Percentiles rank a stretch among this genome's conserved stretches.
Conservation (phyloP, 2,113 vertebrate species). For the Cranoglanis bouderius region DNA sequence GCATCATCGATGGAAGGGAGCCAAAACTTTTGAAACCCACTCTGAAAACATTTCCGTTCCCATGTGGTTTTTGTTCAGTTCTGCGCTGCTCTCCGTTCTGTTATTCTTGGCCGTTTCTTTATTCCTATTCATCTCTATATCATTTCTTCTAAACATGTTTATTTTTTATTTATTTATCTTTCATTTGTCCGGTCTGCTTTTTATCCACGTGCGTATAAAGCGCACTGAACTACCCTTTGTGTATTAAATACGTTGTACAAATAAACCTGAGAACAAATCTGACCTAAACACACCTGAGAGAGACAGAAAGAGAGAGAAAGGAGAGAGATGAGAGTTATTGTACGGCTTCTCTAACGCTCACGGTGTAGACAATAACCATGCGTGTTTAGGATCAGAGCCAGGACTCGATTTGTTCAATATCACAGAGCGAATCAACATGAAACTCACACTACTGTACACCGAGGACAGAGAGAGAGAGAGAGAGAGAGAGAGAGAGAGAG, state of each 20-base stretch:
- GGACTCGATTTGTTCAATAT: neutral
- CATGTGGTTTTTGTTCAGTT: neutral
- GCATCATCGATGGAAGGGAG: neutral
- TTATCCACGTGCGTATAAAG: neutral
- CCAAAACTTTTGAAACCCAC: neutral
- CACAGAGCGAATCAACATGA: neutral
- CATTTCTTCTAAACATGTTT: neutral
- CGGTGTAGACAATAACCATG: neutral
- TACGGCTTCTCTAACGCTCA: neutral
- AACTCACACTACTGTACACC: neutral
- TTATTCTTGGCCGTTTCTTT: neutral
- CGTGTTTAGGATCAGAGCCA: slow-evolving; percentile 3
- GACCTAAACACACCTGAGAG: neutral
- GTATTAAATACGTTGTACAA: neutral
- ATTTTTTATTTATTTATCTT: neutral
- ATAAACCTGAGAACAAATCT: neutral
- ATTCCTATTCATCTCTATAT: neutral
- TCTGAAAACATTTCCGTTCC: slow-evolving; percentile 14
- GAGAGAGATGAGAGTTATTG: neutral
- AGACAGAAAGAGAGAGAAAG: neutral
- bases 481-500: neutral
- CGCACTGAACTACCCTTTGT: neutral
- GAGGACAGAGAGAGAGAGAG: neutral
- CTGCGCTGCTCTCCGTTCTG: neutral
- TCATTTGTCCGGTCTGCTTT: neutral